Evolutionary conservation across 2,797 vertebrate species (phyloP).

Genomic region (Lagocephalus sceleratus): DNA sequence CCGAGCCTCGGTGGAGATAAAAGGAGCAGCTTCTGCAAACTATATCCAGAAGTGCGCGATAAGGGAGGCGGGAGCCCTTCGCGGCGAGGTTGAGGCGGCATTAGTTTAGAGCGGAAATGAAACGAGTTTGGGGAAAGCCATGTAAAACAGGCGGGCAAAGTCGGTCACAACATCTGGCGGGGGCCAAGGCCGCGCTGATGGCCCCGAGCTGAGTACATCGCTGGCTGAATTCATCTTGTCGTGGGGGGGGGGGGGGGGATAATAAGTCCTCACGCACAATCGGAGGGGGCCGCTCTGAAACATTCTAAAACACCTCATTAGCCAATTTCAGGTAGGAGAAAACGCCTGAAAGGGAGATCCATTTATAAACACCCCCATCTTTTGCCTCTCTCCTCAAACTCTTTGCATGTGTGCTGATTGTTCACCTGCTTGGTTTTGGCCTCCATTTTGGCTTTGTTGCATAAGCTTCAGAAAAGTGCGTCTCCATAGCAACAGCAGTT

Average conservation of each 20-base stretch:
- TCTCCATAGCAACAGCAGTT: slow-evolving; percentile 65
- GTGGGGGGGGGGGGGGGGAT: no score
- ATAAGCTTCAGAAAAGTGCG: slow-evolving; percentile 36
- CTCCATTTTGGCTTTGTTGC: slow-evolving; percentile 46
- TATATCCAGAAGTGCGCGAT: not conserved
- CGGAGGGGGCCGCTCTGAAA: not conserved
- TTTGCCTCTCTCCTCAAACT: not conserved
- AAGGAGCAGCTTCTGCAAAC: not conserved
- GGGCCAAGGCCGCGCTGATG: slow-evolving; percentile 40
- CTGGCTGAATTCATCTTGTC: slow-evolving; percentile 50
- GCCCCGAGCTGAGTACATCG: slow-evolving; percentile 55
- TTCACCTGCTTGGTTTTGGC: slow-evolving; percentile 34
- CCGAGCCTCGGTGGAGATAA: slow-evolving; percentile 6
- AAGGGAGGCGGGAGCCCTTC: slow-evolving; percentile 3
- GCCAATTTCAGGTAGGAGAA: no score
- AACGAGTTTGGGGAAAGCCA: slow-evolving; percentile 34
- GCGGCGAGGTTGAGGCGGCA: slow-evolving; percentile 8
- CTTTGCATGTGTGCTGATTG: slow-evolving; percentile 9
- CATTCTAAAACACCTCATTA: no score
- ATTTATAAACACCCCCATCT: not conserved
- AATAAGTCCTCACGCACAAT: not conserved
- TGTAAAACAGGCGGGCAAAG: slow-evolving; percentile 52
- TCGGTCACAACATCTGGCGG: slow-evolving; percentile 62
- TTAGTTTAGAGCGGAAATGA: slow-evolving; percentile 21
- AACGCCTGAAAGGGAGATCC: no score